Base-by-base conservation (phyloP, 92 coral and sea anemone species). In the Epizoanthus rinbou region DNA sequence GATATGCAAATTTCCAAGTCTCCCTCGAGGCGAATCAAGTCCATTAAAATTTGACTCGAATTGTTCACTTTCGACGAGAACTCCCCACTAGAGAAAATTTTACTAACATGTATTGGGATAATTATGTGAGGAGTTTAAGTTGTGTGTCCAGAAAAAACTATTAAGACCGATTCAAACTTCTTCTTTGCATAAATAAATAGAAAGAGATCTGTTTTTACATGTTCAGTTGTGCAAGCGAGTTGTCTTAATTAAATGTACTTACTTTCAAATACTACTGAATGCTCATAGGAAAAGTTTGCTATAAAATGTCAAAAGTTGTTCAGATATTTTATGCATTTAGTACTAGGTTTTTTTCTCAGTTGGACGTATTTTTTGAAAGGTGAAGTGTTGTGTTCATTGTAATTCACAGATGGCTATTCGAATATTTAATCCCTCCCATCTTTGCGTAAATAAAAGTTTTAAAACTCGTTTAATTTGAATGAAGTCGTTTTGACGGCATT, bases 11-110 rank as follows among this genome's bases (percentile, higher is more conserved):
- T 78, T 78, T 62, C 2, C 31, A 60, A 14, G 37, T 59, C 43
- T 22, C 58, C 82, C 82, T 60, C 82, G 82, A 78, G 82, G 82
- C 70, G 54, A 62, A 18, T 19, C 39, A 62, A 60, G 71, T 78
- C 82, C 70, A 78, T 78, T 78, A 78, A 78, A 78, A 78, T 78
- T 78, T 62, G 82, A 78, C 82, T 78, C 82, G 31, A 78, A 41
- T 60, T 78, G 69, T 78, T 41, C 82, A 60, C 21, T 62, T 47
- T 35, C 39, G 56, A 60, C 10, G 73, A 78, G 56, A 78, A 62
- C 53, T 78, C 82, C 66, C 72, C 57, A 43, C 53, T 33, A 37
- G 16, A 78, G 6, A 59, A 78, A 78, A 22, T 43, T 60, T 15
- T 21, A 35, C 59, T 10, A 33, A 62, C 57, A 62, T 23, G 52